Evolutionary conservation across 1,140 invertebrate genomes (phyloP), one percentile per base, ranked within the genome.

Genomic region (Macrocentrus cingulum): DNA sequence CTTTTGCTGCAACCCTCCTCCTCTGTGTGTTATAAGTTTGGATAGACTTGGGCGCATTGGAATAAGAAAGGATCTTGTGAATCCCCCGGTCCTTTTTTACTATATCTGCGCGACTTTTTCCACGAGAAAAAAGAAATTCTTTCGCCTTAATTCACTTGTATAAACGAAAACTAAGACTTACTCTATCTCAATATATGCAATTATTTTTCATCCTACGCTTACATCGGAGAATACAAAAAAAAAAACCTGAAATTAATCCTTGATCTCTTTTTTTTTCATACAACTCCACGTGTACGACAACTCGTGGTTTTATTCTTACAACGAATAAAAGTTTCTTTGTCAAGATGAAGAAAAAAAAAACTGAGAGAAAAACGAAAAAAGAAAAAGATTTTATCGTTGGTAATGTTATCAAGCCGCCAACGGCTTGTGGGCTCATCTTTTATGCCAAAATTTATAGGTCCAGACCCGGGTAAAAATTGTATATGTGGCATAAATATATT

Each of bases 361-460:
- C 16, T 20, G 4, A 18, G 32, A 37, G 29, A 46, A 16, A 23
- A 39, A 19, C 39, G 29, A 36, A 42, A 41, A 53, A 59, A 59
- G 58, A 63, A 66, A 61, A 67, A 65, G 64, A 63, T 68, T 67
- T 67, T 67, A 67, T 70, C 66, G 61, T 49, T 56, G 42, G 59
- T 70, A 67, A 68, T 65, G 61, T 70, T 70, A 69, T 70, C 66
- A 65, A 56, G 60, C 63, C 61, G 18, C 59, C 19, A 55, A 59
- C 61, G 59, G 58, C 58, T n/a, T n/a, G 29, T 59, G 20, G 52
- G 57, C 56, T 71, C 66, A 69, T 68, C 60, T 71, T 71, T 71
- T 70, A 71, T 64, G 66, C 59, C 58, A 62, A 65, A 70, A 71
- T 71, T 71, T 70, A 68, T 65, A n/a, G n/a, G n/a, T n/a, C n/a